Base-by-base conservation (phyloP, 2,113 vertebrate genomes). In the Ailuropoda melanoleuca region DNA sequence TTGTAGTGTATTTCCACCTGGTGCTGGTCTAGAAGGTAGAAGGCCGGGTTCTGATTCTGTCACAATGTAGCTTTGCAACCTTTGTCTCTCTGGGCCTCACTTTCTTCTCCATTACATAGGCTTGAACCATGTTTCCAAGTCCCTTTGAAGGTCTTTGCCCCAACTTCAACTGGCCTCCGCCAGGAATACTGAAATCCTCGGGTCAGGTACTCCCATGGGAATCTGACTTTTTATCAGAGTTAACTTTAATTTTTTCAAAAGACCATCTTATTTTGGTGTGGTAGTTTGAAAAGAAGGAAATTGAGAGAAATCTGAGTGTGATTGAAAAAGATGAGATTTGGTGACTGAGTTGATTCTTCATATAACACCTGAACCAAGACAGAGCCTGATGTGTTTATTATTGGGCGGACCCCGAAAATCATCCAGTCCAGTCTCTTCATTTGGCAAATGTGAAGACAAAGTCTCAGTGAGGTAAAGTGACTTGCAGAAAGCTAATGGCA, bases 241-340 rank as follows among this genome's bases (percentile, higher is more conserved):
- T 17, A 53, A 50, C 77, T 23, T 81, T 43, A 53, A 56, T 93
- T 90, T 23, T 77, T 88, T 60, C 77, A 43, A 43, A 94, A 62
- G 64, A 70, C 12, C n/a, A 85, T 91, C 91, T 82, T 17, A 15
- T 72, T 58, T 87, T 37, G 62, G n/a, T 91, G 77, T 64, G 70
- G 13, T 86, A 55, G n/a, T 87, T 89, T 89, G 68, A 68, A 96
- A 92, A 75, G 60, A 95, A 96, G 53, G 37, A 26, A 84, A 56
- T 48, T 53, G 31, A 88, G 81, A 96, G 75, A 95, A 50, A 95
- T 31, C 6, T 18, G 75, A 93, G 26, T 48, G 70, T 94, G 74
- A n/a, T 4, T 48, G 29, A 92, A 46, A 60, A 82, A 68, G 46
- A n/a, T 26, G 23, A 75, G 18, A 75, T 80, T 48, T n/a, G 82